These are phyloP conservation scores for Brassicogethes aeneus DNA, from an alignment of 2,888 invertebrate genomes.

Conservation along the genomic window DNA sequence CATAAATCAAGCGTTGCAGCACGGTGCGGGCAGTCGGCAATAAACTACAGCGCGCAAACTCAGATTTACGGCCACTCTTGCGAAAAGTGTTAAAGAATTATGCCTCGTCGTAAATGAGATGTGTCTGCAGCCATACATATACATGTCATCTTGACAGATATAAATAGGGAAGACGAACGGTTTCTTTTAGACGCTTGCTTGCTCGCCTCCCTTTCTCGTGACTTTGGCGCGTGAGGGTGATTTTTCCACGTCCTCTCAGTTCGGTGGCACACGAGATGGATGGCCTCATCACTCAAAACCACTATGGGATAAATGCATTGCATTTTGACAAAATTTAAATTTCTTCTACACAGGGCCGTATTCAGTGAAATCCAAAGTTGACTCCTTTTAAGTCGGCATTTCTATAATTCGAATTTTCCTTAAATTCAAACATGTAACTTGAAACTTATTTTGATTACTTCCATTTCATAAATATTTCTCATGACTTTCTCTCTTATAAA, in stretches of 20 bases:
- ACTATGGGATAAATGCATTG: no score
- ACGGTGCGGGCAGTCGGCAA: constrained; percentile 28
- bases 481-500: no score
- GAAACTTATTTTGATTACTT: no score
- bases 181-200: constrained; percentile 33
- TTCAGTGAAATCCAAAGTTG: no score
- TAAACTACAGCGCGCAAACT: constrained; percentile 35
- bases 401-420: no score
- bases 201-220: constrained; percentile 30
- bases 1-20: constrained; percentile 30
- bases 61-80: constrained; percentile 39
- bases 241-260: constrained; percentile 36
- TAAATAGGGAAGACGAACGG: constrained; percentile 40
- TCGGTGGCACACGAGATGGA: constrained; percentile 36
- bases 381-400: no score
- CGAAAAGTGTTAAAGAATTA: constrained; percentile 47
- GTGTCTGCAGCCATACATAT: constrained; percentile 41
- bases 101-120: constrained; percentile 47
- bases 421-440: no score
- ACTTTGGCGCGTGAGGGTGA: constrained; percentile 37
- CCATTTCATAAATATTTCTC: no score
- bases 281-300: constrained; percentile 42
- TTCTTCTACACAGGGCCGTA: no score
- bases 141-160: constrained; percentile 38
- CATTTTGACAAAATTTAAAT: no score